Base-by-base conservation (phyloP, 1,140 invertebrate genomes). In the Luehdorfia chinensis region DNA sequence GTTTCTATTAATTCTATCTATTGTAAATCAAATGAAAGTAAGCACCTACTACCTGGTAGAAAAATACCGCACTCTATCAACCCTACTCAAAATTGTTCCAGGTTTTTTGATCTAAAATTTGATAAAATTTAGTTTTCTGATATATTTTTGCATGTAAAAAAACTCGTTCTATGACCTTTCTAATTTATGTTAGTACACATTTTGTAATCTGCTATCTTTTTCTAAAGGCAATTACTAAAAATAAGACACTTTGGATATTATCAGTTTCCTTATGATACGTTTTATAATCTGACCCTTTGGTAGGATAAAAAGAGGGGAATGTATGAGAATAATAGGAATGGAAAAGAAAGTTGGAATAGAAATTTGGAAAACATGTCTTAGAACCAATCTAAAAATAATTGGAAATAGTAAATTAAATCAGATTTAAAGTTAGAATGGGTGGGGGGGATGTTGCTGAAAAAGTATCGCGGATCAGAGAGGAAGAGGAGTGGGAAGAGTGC, bases 401-500 rank as follows among this genome's bases (percentile, higher is more conserved):
- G n/a, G n/a, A n/a, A n/a, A n/a, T n/a, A n/a, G n/a, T n/a, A n/a
- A n/a, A n/a, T n/a, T n/a, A n/a, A n/a, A n/a, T n/a, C n/a, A n/a
- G n/a, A n/a, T n/a, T n/a, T n/a, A n/a, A n/a, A 47, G 46, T 75
- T 67, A 85, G 57, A 81, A 87, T 11, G 79, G 81, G 37, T 85
- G 81, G 51, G 87, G 83, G 11, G 84, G 87, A 59, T 88, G 84
- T 54, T 81, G 79, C 50, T 86, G 85, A 49, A 87, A 78, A 33
- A 86, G 75, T 32, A 87, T 73, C 43, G 87, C 66, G 72, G 92
- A 93, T 93, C 92, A 93, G 87, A 95, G 91, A 11, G 91, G 91
- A 54, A 87, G 32, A 8, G 83, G 78, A 6, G 81, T 73, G 0
- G 76, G 78, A 12, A 87, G 53, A 0, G 81, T 73, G 6, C 84